Percentiles rank a stretch among this genome's conserved stretches.
Conservation (phyloP, 37 sponge, comb jelly and placozoan genomes). For the Chondrilla cf. caribensis region DNA sequence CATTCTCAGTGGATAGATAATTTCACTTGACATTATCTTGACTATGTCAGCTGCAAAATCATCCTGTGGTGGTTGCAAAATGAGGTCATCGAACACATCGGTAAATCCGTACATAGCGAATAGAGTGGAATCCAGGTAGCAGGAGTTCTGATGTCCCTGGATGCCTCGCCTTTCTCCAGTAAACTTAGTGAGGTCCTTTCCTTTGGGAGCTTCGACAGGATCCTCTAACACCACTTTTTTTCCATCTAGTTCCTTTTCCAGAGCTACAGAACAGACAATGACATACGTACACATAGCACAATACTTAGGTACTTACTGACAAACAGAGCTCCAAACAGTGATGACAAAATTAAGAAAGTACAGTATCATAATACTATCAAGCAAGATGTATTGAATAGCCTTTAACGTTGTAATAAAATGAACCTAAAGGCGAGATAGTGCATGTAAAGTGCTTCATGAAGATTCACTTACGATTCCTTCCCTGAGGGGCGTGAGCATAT, state of each 20-base stretch:
- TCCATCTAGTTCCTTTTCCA: background rate
- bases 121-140: conserved; percentile 94
- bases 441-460: no score
- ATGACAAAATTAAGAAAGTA: no score
- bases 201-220: background rate
- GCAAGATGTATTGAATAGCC: no score
- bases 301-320: no score
- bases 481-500: background rate
- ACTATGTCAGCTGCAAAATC: background rate
- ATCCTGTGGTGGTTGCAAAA: conserved; percentile 28
- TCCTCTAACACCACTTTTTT: background rate
- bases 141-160: conserved; percentile 96
- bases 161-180: conserved; percentile 59
- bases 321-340: no score
- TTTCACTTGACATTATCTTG: conserved; percentile 56
- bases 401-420: no score
- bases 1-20: conserved; percentile 85
- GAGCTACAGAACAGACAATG: background rate
- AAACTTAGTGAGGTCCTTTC: background rate
- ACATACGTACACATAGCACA: no score
- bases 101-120: conserved; percentile 92
- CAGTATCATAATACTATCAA: no score
- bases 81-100: conserved; percentile 68
- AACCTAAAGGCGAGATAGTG: no score
- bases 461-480: conserved; percentile 14